phyloP scores from a whole-genome alignment of 2,888 invertebrate genomes.

The Silvanus unidentatus region DNA sequence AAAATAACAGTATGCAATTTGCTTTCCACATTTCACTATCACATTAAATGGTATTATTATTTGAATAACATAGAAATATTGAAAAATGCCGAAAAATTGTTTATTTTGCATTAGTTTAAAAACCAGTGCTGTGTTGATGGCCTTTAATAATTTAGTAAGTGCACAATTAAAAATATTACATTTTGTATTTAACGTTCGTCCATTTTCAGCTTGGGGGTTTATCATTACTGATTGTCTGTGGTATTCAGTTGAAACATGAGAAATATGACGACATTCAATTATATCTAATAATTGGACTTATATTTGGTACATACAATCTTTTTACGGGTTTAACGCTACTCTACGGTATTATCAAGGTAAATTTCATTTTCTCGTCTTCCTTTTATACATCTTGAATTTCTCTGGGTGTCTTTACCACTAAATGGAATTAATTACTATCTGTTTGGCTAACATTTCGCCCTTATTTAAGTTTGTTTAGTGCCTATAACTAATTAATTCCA shows the following conservation, averaged over 20 bases:
- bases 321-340: constrained; percentile 15
- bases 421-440: too few relatives aligned
- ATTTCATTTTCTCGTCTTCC: too few relatives aligned
- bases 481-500: too few relatives aligned
- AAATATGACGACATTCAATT: constrained; percentile 12
- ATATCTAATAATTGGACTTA: constrained; percentile 16
- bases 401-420: too few relatives aligned
- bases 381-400: too few relatives aligned
- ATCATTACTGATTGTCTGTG: constrained; percentile 12
- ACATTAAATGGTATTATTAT: constrained; percentile 1
- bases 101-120: constrained; percentile 25
- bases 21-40: not conserved
- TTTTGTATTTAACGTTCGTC: too few relatives aligned
- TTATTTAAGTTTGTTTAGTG: too few relatives aligned
- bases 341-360: constrained; percentile 19
- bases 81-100: constrained; percentile 23
- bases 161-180: not conserved
- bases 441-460: too few relatives aligned
- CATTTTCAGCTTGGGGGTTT: constrained; percentile 19
- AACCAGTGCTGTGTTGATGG: constrained; percentile 28
- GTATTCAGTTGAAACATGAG: constrained; percentile 10
- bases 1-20: not conserved
- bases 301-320: constrained; percentile 19
- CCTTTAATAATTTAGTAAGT: constrained; percentile 30
- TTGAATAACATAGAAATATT: not conserved